Evolutionary conservation across 2,888 invertebrate genomes (phyloP), one percentile per base, ranked within the genome.

Genomic region (Hypselothyrea guttata): DNA sequence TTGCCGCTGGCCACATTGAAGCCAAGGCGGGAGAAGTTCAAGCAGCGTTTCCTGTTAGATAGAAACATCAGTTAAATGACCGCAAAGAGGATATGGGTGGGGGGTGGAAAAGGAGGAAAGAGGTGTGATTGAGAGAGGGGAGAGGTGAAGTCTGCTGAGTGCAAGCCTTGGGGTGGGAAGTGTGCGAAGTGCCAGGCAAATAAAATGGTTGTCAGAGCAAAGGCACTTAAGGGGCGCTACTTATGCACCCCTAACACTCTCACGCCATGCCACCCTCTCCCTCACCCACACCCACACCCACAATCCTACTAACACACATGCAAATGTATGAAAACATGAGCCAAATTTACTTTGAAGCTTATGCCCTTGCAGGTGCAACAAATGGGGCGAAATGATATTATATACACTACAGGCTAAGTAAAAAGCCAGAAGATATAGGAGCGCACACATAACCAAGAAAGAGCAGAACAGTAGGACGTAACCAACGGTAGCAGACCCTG

Each of bases 31-130:
- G 13, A 31, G 38, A n/a, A n/a, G n/a, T 7, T 11, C 15, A 58
- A 40, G 56, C 40, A 48, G 33, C 16, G 7, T 9, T n/a, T 8
- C 33, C 45, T n/a, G 11, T 13, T 30, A 62, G 63, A 84, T 82
- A 66, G 78, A 78, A 82, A 84, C 85, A 84, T 77, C 71, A 71
- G 65, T 77, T 71, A 78, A 78, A 71, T 82, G 82, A 84, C 78
- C 85, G 58, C 84, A 84, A 77, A 38, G 49, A 54, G 22, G 22
- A 48, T 46, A 18, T 41, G 40, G 34, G n/a, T 5, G 16, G 1
- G n/a, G 12, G 7, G 35, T 49, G 42, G 4, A 18, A 18, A 40
- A 34, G n/a, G 9, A 16, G 13, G 13, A n/a, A 18, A 37, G 38
- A 45, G 38, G 34, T 53, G 44, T 13, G 15, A 11, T 31, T 3